A percentile compares a stretch with the other conserved stretches of the same genome.
Evolutionary conservation across 2,797 vertebrate genomes (phyloP).

Genomic region (Danio choprae): DNA sequence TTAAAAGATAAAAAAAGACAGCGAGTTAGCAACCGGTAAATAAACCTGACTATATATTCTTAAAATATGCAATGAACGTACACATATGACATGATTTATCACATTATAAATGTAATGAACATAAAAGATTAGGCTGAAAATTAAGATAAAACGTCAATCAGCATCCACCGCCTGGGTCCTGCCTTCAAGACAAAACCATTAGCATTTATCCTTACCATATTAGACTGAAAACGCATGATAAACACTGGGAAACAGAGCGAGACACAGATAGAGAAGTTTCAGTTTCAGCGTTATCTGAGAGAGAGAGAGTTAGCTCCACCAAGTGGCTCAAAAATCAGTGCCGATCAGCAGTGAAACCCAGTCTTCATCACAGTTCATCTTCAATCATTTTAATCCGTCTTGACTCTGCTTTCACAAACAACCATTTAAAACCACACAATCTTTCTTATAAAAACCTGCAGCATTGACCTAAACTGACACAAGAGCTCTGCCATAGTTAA

Average conservation of each 20-base stretch:
- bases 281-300: constrained; percentile 57
- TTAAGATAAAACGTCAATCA: neutral
- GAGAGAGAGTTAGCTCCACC: constrained; percentile 83
- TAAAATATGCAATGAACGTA: neutral
- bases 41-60: neutral
- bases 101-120: neutral
- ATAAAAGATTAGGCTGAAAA: neutral
- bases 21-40: too few relatives aligned
- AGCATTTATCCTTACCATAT: neutral
- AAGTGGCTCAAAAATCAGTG: constrained; percentile 71
- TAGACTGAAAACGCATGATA: neutral
- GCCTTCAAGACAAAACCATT: neutral
- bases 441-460: neutral
- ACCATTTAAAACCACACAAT: constrained; percentile 6
- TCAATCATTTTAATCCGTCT: constrained; percentile 12
- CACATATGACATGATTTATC: neutral
- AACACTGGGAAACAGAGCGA: constrained; percentile 19
- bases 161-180: neutral
- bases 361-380: constrained; percentile 17
- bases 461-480: constrained; percentile 25
- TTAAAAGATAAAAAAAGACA: neutral
- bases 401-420: constrained; percentile 14
- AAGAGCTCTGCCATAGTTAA: constrained; percentile 37
- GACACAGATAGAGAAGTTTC: constrained; percentile 9
- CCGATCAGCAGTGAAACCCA: constrained; percentile 37